A percentile compares a stretch with the other conserved stretches of the same genome.
These are phyloP conservation scores for Puma concolor DNA, from an alignment of 2,113 vertebrate species.

Conservation along the genomic window DNA sequence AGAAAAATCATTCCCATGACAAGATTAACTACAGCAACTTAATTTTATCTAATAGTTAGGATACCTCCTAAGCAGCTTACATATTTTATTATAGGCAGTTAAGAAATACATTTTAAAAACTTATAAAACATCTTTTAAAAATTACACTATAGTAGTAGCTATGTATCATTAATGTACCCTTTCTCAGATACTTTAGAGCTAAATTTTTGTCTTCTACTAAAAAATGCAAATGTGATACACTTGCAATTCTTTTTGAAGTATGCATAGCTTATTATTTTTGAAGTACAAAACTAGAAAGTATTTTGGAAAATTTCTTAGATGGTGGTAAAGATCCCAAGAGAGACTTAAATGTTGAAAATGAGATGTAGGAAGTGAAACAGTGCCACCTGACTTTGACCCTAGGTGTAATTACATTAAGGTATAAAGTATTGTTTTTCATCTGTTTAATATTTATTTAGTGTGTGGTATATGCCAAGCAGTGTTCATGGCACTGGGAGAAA, in stretches of 20 bases:
- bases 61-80: neutral
- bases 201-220: neutral
- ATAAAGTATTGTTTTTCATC: neutral
- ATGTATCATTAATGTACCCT: neutral
- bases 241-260: neutral
- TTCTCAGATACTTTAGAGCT: neutral
- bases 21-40: neutral
- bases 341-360: neutral
- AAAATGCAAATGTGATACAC: neutral
- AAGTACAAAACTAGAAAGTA: neutral
- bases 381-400: neutral
- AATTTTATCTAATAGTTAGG: neutral
- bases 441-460: neutral
- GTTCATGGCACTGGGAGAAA: neutral
- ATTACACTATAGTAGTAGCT: neutral
- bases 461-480: neutral
- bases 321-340: neutral
- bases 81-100: neutral
- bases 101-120: neutral
- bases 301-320: neutral
- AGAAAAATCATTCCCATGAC: constrained; percentile 10
- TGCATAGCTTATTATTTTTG: neutral
- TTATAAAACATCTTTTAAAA: constrained; percentile 42
- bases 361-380: constrained; percentile 9
- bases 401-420: constrained; percentile 24